Conservation (phyloP, 2,113 vertebrate species). For the Athene cunicularia region DNA sequence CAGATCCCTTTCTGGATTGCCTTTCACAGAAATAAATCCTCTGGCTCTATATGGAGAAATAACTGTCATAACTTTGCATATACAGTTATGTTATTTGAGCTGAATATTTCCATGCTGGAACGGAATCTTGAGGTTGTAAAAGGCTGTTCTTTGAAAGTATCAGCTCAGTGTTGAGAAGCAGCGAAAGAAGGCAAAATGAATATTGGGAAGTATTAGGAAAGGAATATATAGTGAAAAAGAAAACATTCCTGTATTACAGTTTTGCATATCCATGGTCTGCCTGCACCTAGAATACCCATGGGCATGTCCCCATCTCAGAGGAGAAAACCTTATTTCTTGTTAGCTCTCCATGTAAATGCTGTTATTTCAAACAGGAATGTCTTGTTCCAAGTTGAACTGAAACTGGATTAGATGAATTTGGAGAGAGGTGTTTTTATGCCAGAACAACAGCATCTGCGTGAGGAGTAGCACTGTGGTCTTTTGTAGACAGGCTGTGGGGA, state of each 20-base stretch:
- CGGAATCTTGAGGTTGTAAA: not conserved
- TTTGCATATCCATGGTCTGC: not conserved
- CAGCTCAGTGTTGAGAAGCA: not conserved
- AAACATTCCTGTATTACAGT: not conserved
- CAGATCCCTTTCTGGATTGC: not conserved
- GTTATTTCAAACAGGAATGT: not conserved
- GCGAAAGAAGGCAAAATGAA: not conserved
- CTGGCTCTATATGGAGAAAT: not conserved
- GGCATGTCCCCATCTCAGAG: not conserved
- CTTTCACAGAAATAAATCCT: not conserved
- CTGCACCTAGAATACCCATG: fast-evolving
- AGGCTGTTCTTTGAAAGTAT: not conserved
- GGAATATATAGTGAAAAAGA: not conserved
- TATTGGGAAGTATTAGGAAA: not conserved
- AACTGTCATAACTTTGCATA: not conserved
- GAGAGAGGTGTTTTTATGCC: not conserved
- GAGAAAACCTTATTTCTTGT: not conserved
- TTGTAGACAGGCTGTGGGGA: not conserved
- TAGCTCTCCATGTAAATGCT: not conserved
- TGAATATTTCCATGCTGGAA: not conserved
- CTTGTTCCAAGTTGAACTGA: not conserved
- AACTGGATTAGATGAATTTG: not conserved
- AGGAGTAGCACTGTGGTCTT: not conserved
- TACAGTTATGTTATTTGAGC: not conserved
- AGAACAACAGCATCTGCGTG: not conserved